These are phyloP conservation scores for Pseudochromis fuscus DNA, from an alignment of 2,797 vertebrate genomes.

Conservation along the genomic window DNA sequence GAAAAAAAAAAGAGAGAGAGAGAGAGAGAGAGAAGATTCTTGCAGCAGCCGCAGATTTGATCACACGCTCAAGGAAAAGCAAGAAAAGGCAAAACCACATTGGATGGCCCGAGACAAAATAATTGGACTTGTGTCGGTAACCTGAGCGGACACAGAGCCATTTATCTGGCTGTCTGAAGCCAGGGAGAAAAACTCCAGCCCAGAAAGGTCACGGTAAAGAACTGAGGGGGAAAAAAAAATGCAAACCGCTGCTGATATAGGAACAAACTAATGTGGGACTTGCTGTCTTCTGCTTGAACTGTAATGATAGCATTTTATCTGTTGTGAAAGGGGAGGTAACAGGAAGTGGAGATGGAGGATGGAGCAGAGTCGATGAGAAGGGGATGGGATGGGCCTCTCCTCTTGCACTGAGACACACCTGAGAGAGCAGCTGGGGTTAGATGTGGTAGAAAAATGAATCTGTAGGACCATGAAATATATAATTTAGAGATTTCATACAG, in stretches of 20 bases:
- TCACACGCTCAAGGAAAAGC: conserved; percentile 41
- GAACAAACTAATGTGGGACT: conserved; percentile 18
- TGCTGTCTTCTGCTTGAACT: conserved; percentile 10
- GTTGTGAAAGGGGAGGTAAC: no score
- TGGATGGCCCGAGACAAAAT: conserved; percentile 55
- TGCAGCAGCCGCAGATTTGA: conserved; percentile 53
- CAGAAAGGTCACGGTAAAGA: conserved; percentile 61
- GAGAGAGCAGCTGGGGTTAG: no score
- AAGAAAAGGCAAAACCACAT: conserved; percentile 52
- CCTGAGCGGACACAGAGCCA: conserved; percentile 59
- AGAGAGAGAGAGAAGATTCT: conserved; percentile 23
- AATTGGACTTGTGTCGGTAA: conserved; percentile 69
- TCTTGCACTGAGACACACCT: no score
- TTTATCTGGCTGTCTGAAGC: conserved; percentile 69
- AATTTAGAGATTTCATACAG: no score
- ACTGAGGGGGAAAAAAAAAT: conserved; percentile 26
- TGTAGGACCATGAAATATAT: no score
- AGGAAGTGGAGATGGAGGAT: no score
- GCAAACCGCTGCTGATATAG: conserved; percentile 40
- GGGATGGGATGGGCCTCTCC: no score
- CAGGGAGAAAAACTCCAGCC: conserved; percentile 34
- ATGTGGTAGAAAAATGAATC: no score
- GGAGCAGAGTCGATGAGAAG: background rate
- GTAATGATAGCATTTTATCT: background rate
- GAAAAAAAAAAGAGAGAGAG: no score